These are phyloP conservation scores for Genyomyrus donnyi DNA, from an alignment of 2,113 vertebrate genomes.

Conservation along the genomic window DNA sequence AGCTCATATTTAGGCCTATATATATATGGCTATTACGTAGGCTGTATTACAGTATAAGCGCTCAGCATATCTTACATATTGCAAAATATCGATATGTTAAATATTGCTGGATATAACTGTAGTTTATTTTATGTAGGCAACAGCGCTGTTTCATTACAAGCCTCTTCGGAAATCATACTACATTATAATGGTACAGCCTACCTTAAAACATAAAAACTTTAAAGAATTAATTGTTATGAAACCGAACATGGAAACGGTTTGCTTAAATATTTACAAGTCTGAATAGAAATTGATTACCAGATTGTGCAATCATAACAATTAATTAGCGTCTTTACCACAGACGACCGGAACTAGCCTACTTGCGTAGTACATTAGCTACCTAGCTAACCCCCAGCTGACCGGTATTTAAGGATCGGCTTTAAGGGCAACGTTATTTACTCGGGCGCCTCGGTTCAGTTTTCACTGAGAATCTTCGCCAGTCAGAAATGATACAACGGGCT, in stretches of 20 bases:
- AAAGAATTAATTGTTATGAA: neutral
- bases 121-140: neutral
- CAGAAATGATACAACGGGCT: neutral
- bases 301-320: neutral
- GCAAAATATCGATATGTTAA: neutral
- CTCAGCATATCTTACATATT: neutral
- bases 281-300: neutral
- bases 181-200: neutral
- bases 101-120: neutral
- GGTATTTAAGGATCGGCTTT: neutral
- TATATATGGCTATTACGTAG: neutral
- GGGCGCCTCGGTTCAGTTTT: neutral
- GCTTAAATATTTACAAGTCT: neutral
- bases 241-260: neutral
- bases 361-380: neutral
- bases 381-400: neutral
- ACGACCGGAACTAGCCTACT: neutral
- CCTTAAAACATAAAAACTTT: neutral
- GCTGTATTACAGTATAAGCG: neutral
- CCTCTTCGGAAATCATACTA: neutral
- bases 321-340: neutral
- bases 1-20: neutral
- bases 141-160: neutral
- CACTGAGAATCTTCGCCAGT: neutral
- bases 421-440: neutral